Base-by-base conservation (phyloP, 2,797 vertebrate genomes). In the Zalophus californianus region DNA sequence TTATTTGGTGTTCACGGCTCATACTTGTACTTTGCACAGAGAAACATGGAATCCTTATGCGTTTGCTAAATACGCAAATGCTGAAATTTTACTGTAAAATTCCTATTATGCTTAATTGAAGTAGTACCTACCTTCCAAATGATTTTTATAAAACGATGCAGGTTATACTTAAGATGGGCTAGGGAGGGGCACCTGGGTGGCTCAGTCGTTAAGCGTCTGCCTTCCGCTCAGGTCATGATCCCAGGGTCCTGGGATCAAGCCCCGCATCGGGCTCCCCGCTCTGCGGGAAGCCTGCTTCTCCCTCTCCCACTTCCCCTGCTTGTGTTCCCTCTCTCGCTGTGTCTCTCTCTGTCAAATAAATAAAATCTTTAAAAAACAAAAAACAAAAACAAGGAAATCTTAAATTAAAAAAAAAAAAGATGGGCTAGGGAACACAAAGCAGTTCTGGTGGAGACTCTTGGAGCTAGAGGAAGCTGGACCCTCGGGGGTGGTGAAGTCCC, bases 1-100 rank as follows among this genome's bases (percentile, higher is more conserved):
- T 91, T 52, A 96, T 94, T 94, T 94, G 91, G 44, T 58, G 79
- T 91, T 66, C 66, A 14, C 15, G 84, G 84, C 73, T 84, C 82
- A 58, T 87, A 21, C 60, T 96, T 93, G n/a, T 70, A 70, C 75
- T 66, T 27, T 64, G 58, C 79, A 86, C 58, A 95, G 75, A 95
- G 64, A 92, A 97, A 90, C 44, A 29, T 32, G 48, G 64, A 84
- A 87, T 95, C 91, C 84, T 68, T 72, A 32, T 48, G 35, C 56
- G 50, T 86, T 96, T 87, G 60, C 62, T 86, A 75, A 15, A 58
- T 50, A 95, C 23, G 14, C 60, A 95, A 73, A 80, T 94, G 80
- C 78, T 83, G 86, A 82, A 38, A 86, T 88, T 93, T 96, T 93
- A 92, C 86, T 73, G 41, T 85, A 52, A 96, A 94, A 64, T 96